Evolutionary conservation across 1,140 invertebrate genomes (phyloP).

Genomic region (Trichonephila clavata): DNA sequence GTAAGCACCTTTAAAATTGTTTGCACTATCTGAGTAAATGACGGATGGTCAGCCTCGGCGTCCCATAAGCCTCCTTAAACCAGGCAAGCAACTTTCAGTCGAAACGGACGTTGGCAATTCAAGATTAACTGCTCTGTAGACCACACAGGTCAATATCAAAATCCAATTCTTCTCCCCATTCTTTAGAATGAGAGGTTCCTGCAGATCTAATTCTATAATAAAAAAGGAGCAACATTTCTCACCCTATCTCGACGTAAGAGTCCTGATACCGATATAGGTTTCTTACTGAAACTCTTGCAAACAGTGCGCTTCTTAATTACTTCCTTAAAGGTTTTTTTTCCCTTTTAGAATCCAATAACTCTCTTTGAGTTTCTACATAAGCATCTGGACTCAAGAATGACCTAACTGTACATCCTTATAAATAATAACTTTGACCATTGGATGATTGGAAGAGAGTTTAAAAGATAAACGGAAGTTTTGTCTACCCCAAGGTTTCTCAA

Average conservation of each 20-base stretch:
- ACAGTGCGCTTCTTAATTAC: background rate
- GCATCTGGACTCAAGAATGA: no score
- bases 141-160: background rate
- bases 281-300: background rate
- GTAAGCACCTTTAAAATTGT: background rate
- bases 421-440: no score
- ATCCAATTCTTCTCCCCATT: background rate
- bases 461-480: no score
- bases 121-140: background rate
- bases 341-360: background rate
- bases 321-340: background rate
- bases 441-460: no score
- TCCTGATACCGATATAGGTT: background rate
- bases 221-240: no score
- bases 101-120: background rate
- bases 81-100: background rate
- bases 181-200: no score
- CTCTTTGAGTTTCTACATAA: no score
- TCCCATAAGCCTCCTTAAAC: background rate
- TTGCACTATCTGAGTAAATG: background rate
- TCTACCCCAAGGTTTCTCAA: no score
- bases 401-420: no score
- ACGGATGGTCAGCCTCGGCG: background rate
- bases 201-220: no score
- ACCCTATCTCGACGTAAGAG: no score